Evolutionary conservation across 1,140 invertebrate genomes (phyloP).

Genomic region (Danaus plexippus): DNA sequence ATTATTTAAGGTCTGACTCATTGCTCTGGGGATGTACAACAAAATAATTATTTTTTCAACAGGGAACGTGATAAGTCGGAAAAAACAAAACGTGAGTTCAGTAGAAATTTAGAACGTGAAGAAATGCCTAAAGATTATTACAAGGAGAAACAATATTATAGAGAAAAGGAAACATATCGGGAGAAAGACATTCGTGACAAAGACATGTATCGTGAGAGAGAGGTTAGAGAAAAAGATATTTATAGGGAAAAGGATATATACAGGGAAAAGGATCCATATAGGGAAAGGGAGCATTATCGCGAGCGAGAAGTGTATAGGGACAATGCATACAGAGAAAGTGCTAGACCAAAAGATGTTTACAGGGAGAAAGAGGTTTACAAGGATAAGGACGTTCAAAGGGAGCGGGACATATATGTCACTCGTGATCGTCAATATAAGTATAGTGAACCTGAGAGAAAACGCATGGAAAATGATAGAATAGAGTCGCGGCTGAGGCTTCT

Average conservation of each 20-base stretch:
- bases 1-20: conserved; percentile 49
- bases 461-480: conserved; percentile 61
- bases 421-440: conserved; percentile 70
- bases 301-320: conserved; percentile 59
- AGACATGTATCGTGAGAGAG: conserved; percentile 64
- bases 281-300: conserved; percentile 63
- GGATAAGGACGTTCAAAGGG: conserved; percentile 48
- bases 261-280: conserved; percentile 53
- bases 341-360: conserved; percentile 53
- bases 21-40: conserved; percentile 50
- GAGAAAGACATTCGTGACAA: conserved; percentile 65
- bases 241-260: conserved; percentile 64
- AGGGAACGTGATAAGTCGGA: conserved; percentile 64
- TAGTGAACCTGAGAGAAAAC: conserved; percentile 62
- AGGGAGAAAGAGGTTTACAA: conserved; percentile 65
- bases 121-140: conserved; percentile 66
- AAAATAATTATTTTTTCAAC: conserved; percentile 50
- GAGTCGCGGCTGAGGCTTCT: conserved; percentile 55
- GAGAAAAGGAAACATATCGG: conserved; percentile 56
- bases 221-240: conserved; percentile 52
- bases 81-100: conserved; percentile 53
- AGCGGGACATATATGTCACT: conserved; percentile 50
- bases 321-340: conserved; percentile 59
- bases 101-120: conserved; percentile 56
- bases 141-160: conserved; percentile 64